These are phyloP conservation scores for Melipona quadrifasciata DNA, from an alignment of 1,140 invertebrate genomes.

Conservation along the genomic window DNA sequence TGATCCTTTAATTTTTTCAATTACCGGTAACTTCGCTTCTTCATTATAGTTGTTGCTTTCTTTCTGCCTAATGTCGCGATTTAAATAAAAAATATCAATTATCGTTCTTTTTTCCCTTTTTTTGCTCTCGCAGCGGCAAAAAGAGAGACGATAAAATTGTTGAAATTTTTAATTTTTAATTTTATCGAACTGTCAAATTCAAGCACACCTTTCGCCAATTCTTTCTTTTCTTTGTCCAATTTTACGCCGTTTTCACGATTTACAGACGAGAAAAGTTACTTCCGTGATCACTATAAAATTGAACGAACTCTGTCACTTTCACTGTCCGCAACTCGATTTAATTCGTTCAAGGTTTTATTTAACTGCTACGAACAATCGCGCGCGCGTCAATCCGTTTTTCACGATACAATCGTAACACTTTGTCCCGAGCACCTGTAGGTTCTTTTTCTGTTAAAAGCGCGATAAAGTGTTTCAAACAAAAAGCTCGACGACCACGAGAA, in stretches of 20 bases:
- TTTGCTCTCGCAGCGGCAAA: background rate
- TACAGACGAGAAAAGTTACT: background rate
- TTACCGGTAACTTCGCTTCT: no score
- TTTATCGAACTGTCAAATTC: background rate
- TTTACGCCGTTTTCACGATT: background rate
- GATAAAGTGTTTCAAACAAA: background rate
- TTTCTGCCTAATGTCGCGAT: no score
- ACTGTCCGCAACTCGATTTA: background rate
- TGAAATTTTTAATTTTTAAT: no score
- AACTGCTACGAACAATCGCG: background rate
- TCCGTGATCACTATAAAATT: conserved; percentile 21
- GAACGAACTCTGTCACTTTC: background rate
- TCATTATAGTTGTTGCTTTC: no score
- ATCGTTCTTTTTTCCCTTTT: no score
- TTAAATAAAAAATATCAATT: no score
- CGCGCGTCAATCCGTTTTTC: background rate
- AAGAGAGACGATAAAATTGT: background rate
- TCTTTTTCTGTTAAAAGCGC: background rate
- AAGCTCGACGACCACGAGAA: background rate
- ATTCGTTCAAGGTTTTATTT: background rate
- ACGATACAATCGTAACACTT: background rate
- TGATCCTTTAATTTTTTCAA: no score
- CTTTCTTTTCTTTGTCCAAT: background rate
- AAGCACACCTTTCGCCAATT: background rate
- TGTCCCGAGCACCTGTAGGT: background rate